Evolutionary conservation across 2,888 invertebrate genomes (phyloP), one percentile per base, ranked within the genome.

Genomic region (Anthophora plumipes): DNA sequence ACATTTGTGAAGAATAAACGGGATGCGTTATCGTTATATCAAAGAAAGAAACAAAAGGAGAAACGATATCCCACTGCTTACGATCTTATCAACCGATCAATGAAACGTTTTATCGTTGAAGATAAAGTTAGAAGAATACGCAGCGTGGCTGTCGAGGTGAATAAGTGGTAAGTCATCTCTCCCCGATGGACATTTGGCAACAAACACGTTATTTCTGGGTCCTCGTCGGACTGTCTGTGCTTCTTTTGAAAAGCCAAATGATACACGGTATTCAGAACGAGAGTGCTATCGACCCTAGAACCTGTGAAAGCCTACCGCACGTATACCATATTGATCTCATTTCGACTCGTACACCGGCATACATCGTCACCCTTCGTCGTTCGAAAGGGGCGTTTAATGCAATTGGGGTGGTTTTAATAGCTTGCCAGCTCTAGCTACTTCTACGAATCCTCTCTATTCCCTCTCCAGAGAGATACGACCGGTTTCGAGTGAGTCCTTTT

Each of bases 391-490:
- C 63, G 73, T 77, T 84, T 82, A 72, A 83, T 81, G 77, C 75
- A 80, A 68, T 69, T 68, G 84, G 86, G 85, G 81, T 85, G 76
- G 73, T 81, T 87, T 86, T 82, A 84, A 85, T 80, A 79, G 83
- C 85, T 50, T 59, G 77, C 39, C 39, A 25, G 12, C 54, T 55
- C 48, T 11, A 39, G 17, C 37, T 17, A 22, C 67, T n/a, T 31
- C 60, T 25, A 25, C 61, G 63, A 54, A 31, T 12, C 14, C 14
- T 4, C 31, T 4, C 31, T 31, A 22, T 11, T 31, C 12, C 12
- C n/a, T n/a, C 11, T n/a, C 14, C 14, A 55, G 7, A 17, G 25
- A 61, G 20, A 61, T 25, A 25, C 61, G 17, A 43, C 12, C 22
- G 37, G 6, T 39, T 2, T 43, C 12, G 17, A 52, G 41, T 41